Base-by-base conservation (phyloP, 2,888 invertebrate species). In the Papilio elwesi region DNA sequence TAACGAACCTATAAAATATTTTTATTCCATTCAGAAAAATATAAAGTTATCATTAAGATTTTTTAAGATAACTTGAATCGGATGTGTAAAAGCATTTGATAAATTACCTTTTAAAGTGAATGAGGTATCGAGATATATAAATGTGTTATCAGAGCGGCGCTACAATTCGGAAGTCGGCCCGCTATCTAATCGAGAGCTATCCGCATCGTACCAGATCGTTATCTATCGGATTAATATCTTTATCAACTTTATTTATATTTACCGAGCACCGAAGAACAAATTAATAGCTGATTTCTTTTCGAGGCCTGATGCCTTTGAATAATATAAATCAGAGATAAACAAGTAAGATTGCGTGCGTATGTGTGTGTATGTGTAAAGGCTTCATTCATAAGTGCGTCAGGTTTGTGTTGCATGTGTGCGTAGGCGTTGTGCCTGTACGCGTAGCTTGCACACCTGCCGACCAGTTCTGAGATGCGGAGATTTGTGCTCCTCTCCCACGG, bases 391-490 rank as follows among this genome's bases (percentile, higher is more conserved):
- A 91, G 91, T 87, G 86, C 87, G 88, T 81, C 87, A 85, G 88
- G 90, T 87, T 88, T 84, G 81, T 76, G 80, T 16, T 78, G 83
- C 78, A 81, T 62, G 79, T 75, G 78, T 69, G 74, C 59, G 80
- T 78, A 80, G 81, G 75, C 78, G 72, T 78, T 72, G 79, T 70
- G 79, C 78, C 85, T 80, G 85, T 78, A 83, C 74, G 85, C 74
- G 79, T 79, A 78, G 78, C 85, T 80, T 80, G 88, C 87, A 90
- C 93, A 93, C 93, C 93, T 93, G 93, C 93, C 93, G 91, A 93
- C 93, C 93, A 90, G 93, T 93, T 93, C 88, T 89, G 90, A 92
- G 93, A 93, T 92, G 93, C 92, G 91, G 92, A 93, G 93, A 93
- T 93, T 93, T 93, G 93, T 92, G 88, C 91, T 85, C 85, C 91